Conservation (phyloP, 2,113 vertebrate species). For the Mustelus asterias region DNA sequence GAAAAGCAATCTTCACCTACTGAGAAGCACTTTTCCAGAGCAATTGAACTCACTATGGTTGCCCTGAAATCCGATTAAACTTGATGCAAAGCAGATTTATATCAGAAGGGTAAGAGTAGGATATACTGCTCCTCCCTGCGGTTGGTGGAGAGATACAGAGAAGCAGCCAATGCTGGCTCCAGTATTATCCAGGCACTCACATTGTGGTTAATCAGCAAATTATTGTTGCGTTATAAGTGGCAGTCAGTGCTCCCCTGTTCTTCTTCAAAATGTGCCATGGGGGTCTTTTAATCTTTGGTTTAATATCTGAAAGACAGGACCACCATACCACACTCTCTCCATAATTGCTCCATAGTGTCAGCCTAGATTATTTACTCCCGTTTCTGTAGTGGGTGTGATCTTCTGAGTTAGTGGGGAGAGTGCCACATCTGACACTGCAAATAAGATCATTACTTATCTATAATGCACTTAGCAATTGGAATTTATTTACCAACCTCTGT, state of each 20-base stretch:
- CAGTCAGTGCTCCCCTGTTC: neutral
- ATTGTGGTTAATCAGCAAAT: neutral
- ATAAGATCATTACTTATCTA: neutral
- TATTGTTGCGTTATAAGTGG: neutral
- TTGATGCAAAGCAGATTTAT: conserved; percentile 17
- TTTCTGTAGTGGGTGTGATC: neutral
- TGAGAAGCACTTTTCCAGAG: neutral
- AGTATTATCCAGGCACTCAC: neutral
- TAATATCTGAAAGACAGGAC: neutral
- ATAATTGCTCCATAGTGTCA: neutral
- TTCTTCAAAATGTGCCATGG: neutral
- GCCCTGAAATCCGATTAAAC: neutral
- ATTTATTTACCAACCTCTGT: neutral
- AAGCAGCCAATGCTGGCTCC: neutral
- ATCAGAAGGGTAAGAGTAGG: neutral
- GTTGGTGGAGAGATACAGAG: neutral
- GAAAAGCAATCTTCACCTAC: neutral
- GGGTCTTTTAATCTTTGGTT: neutral
- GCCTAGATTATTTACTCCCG: neutral
- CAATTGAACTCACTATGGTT: neutral
- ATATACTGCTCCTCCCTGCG: neutral
- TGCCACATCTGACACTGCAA: neutral
- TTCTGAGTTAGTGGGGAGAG: neutral
- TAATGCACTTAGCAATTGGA: neutral
- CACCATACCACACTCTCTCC: neutral